These are phyloP conservation scores for Turritopsis rubra DNA, from an alignment of 30 jellyfish, hydroid and myxozoan species.

Conservation along the genomic window DNA sequence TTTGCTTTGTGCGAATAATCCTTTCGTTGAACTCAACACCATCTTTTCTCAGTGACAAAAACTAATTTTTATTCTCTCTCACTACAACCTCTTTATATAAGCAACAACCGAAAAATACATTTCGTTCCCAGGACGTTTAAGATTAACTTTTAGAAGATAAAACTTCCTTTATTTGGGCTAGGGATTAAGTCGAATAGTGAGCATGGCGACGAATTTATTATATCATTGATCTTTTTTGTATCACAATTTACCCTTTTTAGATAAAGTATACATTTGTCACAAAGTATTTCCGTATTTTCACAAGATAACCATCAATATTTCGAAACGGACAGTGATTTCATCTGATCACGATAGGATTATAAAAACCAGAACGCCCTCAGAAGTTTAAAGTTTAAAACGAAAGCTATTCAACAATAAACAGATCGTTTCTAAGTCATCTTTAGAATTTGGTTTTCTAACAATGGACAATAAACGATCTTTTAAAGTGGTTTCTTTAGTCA, in stretches of 20 bases:
- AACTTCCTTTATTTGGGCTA: neutral
- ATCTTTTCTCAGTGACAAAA: neutral
- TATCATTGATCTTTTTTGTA: neutral
- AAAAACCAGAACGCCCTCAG: neutral
- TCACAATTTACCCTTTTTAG: neutral
- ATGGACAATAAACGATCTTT: no score
- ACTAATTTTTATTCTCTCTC: neutral
- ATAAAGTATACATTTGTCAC: neutral
- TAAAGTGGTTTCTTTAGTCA: no score
- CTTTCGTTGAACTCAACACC: neutral
- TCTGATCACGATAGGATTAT: neutral
- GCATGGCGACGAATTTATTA: neutral
- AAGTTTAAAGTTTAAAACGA: neutral
- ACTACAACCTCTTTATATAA: neutral
- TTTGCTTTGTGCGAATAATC: neutral
- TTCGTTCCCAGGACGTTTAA: neutral
- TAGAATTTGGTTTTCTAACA: no score
- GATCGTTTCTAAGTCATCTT: no score
- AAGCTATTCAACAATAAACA: no score
- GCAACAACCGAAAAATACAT: neutral
- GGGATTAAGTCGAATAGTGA: neutral
- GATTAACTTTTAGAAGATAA: neutral
- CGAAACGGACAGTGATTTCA: neutral
- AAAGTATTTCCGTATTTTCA: neutral
- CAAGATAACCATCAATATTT: neutral